Evolutionary conservation across 35 echinoderm and acorn worm species (phyloP), one percentile per base, ranked within the genome.

Genomic region (Lytechinus pictus): DNA sequence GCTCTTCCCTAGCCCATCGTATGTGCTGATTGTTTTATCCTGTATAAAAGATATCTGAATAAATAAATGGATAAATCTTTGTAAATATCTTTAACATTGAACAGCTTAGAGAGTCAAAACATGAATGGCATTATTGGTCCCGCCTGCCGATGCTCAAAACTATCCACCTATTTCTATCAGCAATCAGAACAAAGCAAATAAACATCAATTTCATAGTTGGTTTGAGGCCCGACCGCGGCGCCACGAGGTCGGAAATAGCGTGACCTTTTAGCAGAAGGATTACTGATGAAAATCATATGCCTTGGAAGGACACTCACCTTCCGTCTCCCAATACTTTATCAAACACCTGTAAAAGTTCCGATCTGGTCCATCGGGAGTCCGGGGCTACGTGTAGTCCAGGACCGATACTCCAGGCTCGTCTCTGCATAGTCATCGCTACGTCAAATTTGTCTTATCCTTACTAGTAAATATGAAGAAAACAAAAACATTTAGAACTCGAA

Each of bases 291-390:
- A 90, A 12, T 90, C 88, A 27, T 90, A 90, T 90, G 88, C 27
- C 52, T 44, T 14, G 52, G 27, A 90, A 90, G 88, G 88, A 44
- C 88, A 90, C n/a, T 90, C 88, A 90, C 52, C 52, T 88, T 88
- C 86, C 86, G 86, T 44, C 27, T 88, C 44, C 27, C 19, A 9
- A 88, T 52, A 90, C 88, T 52, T 58, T 58, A 88, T 54, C 29
- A 90, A 90, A 90, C 88, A 90, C 88, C 88, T 90, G 88, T 52
- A 90, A 54, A 90, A 52, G 88, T 33, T 52, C 88, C 27, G 88
- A 44, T 10, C 9, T 44, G 24, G 16, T 44, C 88, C 88, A 54
- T 90, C 88, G 52, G 88, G 28, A 90, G 87, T 19, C 87, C 87
- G 3, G 87, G 61, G 5, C 61, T 71, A 89, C 52, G 87, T 89